Base-by-base conservation (phyloP, 1,140 invertebrate genomes). In the Sweltsa coloradensis region DNA sequence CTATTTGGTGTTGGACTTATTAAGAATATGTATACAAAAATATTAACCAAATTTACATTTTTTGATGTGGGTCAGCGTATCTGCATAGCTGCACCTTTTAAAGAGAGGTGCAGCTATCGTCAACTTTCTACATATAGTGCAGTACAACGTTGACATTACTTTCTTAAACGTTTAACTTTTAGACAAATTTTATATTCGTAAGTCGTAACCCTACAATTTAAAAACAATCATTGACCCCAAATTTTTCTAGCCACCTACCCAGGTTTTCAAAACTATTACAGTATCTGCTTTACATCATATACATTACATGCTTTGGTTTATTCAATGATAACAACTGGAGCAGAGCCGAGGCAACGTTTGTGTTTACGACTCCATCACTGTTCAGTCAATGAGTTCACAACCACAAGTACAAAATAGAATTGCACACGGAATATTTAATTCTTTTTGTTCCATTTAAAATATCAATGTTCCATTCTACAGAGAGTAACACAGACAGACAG, bases 261-360 rank as follows among this genome's bases (percentile, higher is more conserved):
- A 34, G 18, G 11, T 24, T 47, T 44, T 29, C 31, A 14, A 19
- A 23, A 25, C 45, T 47, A 44, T 25, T 44, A n/a, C n/a, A n/a
- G n/a, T n/a, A 27, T 36, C 41, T 37, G 37, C 41, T 50, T 21
- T 50, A 50, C 48, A 50, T 37, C 34, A 47, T 39, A 37, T 45
- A 50, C 48, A 50, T 45, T n/a, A 45, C 29, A 50, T 50, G 41
- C 48, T 50, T 50, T 50, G 48, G 48, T 50, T 50, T 47, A 41
- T 31, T n/a, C 41, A 22, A 47, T 40, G 40, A 41, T 41, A 49
- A 50, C 41, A 50, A 49, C 31, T 50, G 48, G 25, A 44, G 48
- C 37, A 45, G 31, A 41, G 45, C 16, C 45, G 18, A 34, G 21
- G 26, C 5, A 21, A 18, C 40, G n/a, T 11, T 22, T 44, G 13